These are phyloP conservation scores for Calcarius lapponicus DNA, from an alignment of 2,797 vertebrate species.

Conservation along the genomic window DNA sequence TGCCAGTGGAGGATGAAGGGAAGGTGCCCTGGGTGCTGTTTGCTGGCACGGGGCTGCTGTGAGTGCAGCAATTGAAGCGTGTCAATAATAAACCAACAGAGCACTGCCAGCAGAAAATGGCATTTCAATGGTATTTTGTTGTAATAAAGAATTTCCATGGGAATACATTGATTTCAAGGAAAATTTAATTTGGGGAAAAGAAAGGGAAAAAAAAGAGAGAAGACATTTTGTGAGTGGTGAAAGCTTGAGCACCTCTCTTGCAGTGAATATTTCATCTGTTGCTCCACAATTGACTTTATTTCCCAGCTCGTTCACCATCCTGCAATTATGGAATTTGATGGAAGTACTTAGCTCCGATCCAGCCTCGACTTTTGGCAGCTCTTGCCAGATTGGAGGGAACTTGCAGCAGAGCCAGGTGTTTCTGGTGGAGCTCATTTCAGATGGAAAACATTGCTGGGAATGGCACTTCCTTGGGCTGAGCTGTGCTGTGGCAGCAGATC, in stretches of 20 bases:
- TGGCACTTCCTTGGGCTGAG: not conserved
- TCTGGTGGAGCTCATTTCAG: not conserved
- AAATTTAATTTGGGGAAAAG: conserved; percentile 37
- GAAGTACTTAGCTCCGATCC: conserved; percentile 6
- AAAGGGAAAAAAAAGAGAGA: not conserved
- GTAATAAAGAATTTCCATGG: conserved; percentile 49
- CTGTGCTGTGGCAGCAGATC: not conserved
- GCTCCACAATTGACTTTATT: conserved; percentile 32
- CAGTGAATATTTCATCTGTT: conserved; percentile 5
- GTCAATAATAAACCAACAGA: not conserved
- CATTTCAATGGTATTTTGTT: conserved; percentile 18
- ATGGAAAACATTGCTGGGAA: not conserved
- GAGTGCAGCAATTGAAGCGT: not conserved
- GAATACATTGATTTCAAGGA: conserved; percentile 57
- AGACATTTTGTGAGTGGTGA: conserved; percentile 34
- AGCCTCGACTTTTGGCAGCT: conserved; percentile 8
- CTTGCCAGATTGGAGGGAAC: not conserved
- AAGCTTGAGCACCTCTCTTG: conserved; percentile 11
- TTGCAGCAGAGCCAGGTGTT: not conserved
- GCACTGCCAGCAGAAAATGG: conserved; percentile 45
- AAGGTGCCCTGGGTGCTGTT: not conserved
- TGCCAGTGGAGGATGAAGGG: not conserved
- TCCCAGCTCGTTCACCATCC: conserved; percentile 37
- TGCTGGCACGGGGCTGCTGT: not conserved
- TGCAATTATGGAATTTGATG: conserved; percentile 14